Base-by-base conservation (phyloP, 2,888 invertebrate species). In the Scotopteryx bipunctaria region DNA sequence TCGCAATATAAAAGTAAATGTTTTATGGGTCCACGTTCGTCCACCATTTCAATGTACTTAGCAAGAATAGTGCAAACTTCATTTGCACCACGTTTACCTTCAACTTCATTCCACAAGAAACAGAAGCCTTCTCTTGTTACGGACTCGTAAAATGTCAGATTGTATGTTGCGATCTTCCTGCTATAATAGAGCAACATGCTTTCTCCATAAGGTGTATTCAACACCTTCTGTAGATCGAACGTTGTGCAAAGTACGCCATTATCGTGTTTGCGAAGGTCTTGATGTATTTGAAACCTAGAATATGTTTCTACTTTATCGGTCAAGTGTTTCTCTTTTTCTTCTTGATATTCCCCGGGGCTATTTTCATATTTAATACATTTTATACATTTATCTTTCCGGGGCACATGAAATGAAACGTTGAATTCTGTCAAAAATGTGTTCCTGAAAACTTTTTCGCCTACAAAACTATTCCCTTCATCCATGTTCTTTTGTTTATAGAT, bases 151-250 rank as follows among this genome's bases (percentile, higher is more conserved):
- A 52, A 41, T 16, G 19, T 25, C 8, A 27, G 19, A 19, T 52
- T 52, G 8, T 29, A 46, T 8, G 46, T 31, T 2, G 58, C 44
- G 5, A 38, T 36, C 44, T 55, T 59, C 3, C 50, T 32, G n/a
- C 31, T 38, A 11, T 52, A 55, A 27, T 48, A 52, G 8, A 58
- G 14, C 2, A 52, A 3, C 55, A 58, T 47, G 21, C 27, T 31
- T 9, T 54, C 25, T 1, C 46, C 57, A 29, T 54, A 41, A 8
- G 57, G 54, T n/a, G 57, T 57, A n/a, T 45, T 42, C 2, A 46
- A 17, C 2, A 57, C 52, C 23, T 57, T 57, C 46, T 53, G 38
- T 2, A 54, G 40, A 13, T 54, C 54, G 31, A 54, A 57, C 27
- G 33, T 37, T 5, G 17, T 27, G 13, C 36, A 41, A 14, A 56